phyloP scores from a whole-genome alignment of 1,140 invertebrate species.

The Micrasema longulum region DNA sequence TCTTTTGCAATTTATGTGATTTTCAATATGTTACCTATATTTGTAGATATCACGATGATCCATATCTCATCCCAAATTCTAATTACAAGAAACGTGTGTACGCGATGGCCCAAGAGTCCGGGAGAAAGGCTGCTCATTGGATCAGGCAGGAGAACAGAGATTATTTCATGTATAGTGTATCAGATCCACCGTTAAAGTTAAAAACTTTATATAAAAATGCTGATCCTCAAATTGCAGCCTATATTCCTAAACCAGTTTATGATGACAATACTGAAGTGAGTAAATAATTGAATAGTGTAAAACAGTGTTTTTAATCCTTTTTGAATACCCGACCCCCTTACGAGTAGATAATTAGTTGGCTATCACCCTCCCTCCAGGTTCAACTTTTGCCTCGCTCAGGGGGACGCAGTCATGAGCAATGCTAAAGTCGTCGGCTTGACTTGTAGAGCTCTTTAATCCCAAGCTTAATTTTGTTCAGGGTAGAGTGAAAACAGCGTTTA shows the following conservation, averaged over 20 bases:
- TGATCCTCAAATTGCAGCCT: constrained; percentile 73
- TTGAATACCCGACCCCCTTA: no score
- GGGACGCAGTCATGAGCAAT: no score
- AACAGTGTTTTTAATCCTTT: no score
- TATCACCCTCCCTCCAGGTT: no score
- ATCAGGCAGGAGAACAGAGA: constrained; percentile 81
- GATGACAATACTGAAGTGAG: constrained; percentile 75
- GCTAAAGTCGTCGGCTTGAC: no score
- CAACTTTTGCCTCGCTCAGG: no score
- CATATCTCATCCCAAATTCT: constrained; percentile 86
- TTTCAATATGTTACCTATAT: background rate
- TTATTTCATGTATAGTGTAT: constrained; percentile 78
- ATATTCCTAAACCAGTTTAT: constrained; percentile 76
- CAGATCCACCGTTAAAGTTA: constrained; percentile 73
- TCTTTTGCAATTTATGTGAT: no score
- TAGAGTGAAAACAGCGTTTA: no score
- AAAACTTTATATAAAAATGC: constrained; percentile 68
- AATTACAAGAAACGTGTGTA: constrained; percentile 78
- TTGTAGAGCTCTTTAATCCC: no score
- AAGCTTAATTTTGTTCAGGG: no score
- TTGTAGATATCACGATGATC: constrained; percentile 85
- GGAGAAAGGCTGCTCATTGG: constrained; percentile 88
- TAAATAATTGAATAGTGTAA: background rate
- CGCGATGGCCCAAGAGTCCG: constrained; percentile 86
- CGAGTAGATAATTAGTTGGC: no score